phyloP scores from a whole-genome alignment of 2,888 invertebrate species.

The Drosophila melanosoma region DNA sequence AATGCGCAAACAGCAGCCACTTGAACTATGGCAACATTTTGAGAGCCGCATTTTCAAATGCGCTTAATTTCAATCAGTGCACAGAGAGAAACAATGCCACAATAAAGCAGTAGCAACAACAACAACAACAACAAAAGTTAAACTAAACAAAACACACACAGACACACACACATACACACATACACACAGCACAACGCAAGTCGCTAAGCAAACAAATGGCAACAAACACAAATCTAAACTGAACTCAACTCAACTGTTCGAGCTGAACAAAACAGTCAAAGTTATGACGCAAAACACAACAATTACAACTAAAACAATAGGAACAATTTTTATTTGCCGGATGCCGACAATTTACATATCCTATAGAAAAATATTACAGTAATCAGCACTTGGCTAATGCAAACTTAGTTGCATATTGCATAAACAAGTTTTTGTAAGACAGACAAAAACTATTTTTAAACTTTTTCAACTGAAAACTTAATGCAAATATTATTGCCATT shows the following conservation, averaged over 20 bases:
- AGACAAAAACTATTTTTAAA: background rate
- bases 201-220: constrained; percentile 42
- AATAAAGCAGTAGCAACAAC: constrained; percentile 11
- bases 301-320: constrained; percentile 23
- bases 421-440: background rate
- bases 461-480: background rate
- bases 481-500: background rate
- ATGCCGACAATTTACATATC: background rate
- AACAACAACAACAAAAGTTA: constrained; percentile 30
- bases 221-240: constrained; percentile 23
- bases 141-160: constrained; percentile 37
- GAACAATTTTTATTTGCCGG: background rate
- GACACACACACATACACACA: background rate
- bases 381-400: background rate
- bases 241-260: constrained; percentile 18
- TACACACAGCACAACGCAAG: constrained; percentile 12
- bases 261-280: constrained; percentile 32
- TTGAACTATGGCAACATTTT: constrained; percentile 46
- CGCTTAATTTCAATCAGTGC: constrained; percentile 64
- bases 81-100: constrained; percentile 32
- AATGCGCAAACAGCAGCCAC: constrained; percentile 31
- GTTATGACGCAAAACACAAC: constrained; percentile 37
- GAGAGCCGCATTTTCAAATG: constrained; percentile 85
- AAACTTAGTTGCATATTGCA: background rate
- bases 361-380: background rate